These are phyloP conservation scores for Ectobius pallidus DNA, from an alignment of 2,888 invertebrate genomes.

Conservation along the genomic window DNA sequence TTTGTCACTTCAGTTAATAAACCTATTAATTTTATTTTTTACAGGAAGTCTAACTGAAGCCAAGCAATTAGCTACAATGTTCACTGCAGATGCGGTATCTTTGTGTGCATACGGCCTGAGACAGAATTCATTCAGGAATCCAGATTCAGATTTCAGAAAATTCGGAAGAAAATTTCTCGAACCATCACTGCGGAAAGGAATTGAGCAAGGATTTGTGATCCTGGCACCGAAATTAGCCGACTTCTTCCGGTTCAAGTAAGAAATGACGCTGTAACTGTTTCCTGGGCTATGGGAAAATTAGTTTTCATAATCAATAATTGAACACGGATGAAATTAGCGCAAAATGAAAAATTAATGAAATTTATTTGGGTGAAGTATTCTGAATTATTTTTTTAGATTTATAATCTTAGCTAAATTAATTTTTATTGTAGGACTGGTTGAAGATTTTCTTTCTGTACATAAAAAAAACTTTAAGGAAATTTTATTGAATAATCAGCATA, in stretches of 20 bases:
- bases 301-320: no score
- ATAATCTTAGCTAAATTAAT: no score
- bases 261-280: background rate
- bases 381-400: no score
- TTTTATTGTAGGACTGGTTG: no score
- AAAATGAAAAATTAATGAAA: no score
- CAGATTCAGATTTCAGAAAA: conserved; percentile 25
- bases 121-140: conserved; percentile 15
- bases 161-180: conserved; percentile 19
- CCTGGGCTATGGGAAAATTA: background rate
- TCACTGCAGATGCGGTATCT: conserved; percentile 20
- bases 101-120: conserved; percentile 29
- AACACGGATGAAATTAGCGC: no score
- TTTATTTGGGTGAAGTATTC: no score
- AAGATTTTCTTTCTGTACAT: no score
- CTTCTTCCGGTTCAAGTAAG: conserved; percentile 6
- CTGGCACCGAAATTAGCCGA: conserved; percentile 12
- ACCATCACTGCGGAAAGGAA: conserved; percentile 44
- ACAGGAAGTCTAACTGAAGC: background rate
- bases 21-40: background rate
- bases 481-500: no score
- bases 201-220: background rate
- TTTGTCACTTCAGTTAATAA: no score
- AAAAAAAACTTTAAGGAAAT: no score
- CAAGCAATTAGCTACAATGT: conserved; percentile 24